Percentiles rank a stretch among this genome's conserved stretches.
phyloP scores from a whole-genome alignment of 2,797 vertebrate genomes.

The Halcyon leucocephala region DNA sequence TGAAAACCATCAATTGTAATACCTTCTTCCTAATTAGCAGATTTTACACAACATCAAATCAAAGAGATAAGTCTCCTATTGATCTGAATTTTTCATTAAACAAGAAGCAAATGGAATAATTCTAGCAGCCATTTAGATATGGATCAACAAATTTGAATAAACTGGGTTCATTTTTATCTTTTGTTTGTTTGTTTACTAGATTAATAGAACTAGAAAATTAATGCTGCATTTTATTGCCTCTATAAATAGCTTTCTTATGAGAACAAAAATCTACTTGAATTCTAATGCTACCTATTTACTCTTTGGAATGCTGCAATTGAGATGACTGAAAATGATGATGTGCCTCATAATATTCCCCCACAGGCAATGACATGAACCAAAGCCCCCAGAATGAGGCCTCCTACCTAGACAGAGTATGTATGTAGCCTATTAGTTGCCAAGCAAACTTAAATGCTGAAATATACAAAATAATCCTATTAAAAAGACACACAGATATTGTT shows the following conservation, averaged over 20 bases:
- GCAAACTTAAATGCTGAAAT: neutral
- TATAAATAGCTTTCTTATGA: slow-evolving; percentile 24
- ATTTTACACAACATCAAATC: slow-evolving; percentile 41
- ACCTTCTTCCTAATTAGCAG: slow-evolving; percentile 44
- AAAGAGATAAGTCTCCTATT: slow-evolving; percentile 24
- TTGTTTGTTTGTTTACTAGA: neutral
- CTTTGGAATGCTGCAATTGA: slow-evolving; percentile 24
- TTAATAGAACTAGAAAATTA: slow-evolving; percentile 21
- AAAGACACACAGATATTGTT: neutral
- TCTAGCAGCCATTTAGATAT: slow-evolving; percentile 23
- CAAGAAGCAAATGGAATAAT: slow-evolving; percentile 38
- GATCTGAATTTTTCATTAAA: slow-evolving; percentile 40
- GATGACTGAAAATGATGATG: slow-evolving; percentile 32
- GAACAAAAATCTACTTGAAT: slow-evolving; percentile 7
- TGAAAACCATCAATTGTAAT: slow-evolving; percentile 29
- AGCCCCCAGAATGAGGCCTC: slow-evolving; percentile 24
- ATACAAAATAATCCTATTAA: neutral
- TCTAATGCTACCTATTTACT: slow-evolving; percentile 17
- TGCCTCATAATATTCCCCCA: slow-evolving; percentile 47
- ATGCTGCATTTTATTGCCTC: slow-evolving; percentile 14
- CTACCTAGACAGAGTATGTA: slow-evolving; percentile 68
- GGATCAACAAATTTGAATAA: slow-evolving; percentile 41
- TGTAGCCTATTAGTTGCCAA: neutral
- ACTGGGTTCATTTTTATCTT: neutral
- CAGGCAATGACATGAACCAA: slow-evolving; percentile 40